phyloP scores from a whole-genome alignment of 2,888 invertebrate species.

The Petrolisthes manimaculis region DNA sequence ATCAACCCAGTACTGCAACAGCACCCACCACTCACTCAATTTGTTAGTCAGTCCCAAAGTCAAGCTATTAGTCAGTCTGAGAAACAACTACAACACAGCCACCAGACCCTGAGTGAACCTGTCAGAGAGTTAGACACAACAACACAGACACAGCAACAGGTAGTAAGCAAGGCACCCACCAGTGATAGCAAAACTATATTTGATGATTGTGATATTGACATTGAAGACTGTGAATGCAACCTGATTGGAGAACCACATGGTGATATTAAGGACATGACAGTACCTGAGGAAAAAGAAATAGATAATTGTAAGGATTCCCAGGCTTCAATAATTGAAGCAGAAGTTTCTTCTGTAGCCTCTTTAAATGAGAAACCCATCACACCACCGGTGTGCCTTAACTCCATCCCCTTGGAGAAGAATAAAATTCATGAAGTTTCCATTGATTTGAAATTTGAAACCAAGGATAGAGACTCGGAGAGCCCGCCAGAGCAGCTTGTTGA shows the following conservation, averaged over 20 bases:
- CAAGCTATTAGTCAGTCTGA: constrained; percentile 27
- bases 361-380: not conserved
- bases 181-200: constrained; percentile 35
- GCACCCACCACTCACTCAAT: not conserved
- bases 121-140: constrained; percentile 16
- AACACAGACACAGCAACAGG: constrained; percentile 22
- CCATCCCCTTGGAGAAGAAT: not conserved
- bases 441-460: not conserved
- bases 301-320: not conserved
- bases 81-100: constrained; percentile 13
- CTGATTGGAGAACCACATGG: constrained; percentile 40
- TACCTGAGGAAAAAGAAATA: constrained; percentile 13
- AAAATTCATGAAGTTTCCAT: not conserved
- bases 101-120: constrained; percentile 9
- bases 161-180: constrained; percentile 21
- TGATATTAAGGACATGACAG: not conserved
- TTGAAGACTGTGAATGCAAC: constrained; percentile 61
- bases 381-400: not conserved
- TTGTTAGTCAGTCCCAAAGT: constrained; percentile 14
- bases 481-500: not conserved
- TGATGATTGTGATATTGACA: constrained; percentile 62
- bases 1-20: not conserved
- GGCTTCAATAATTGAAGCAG: not conserved
- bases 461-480: constrained; percentile 2
- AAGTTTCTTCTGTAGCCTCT: not conserved